Conservation (phyloP, 2,797 vertebrate species). For the Xerus rutilus region DNA sequence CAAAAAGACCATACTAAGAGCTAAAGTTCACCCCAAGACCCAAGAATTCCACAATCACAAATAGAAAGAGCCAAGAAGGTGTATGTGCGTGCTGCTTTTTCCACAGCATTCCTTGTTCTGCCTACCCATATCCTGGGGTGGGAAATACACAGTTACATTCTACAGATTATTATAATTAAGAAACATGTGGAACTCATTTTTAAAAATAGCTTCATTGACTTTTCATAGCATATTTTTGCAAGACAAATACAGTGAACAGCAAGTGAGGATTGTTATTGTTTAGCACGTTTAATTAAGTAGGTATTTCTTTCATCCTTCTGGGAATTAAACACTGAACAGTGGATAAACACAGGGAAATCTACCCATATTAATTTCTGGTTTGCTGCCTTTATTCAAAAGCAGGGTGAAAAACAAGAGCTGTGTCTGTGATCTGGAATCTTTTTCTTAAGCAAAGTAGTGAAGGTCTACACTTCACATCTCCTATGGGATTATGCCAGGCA, state of each 20-base stretch:
- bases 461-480: background rate
- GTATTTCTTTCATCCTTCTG: constrained; percentile 72
- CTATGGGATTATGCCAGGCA: background rate
- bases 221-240: constrained; percentile 55
- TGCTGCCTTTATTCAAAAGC: constrained; percentile 53
- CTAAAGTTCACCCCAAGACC: constrained; percentile 24
- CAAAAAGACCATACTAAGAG: background rate
- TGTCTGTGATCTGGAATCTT: background rate
- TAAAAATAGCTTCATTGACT: constrained; percentile 60
- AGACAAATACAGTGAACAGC: constrained; percentile 50
- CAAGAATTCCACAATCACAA: background rate
- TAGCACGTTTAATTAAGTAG: constrained; percentile 73
- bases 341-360: constrained; percentile 52
- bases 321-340: constrained; percentile 66
- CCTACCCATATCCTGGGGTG: constrained; percentile 22
- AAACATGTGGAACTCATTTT: background rate
- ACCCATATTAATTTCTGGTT: constrained; percentile 60
- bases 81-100: background rate
- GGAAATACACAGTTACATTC: constrained; percentile 54
- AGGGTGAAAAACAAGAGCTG: constrained; percentile 6
- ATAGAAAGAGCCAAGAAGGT: constrained; percentile 42
- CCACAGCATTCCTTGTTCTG: constrained; percentile 35
- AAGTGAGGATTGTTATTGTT: constrained; percentile 58
- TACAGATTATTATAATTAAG: constrained; percentile 74
- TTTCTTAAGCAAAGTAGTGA: constrained; percentile 6